phyloP scores from a whole-genome alignment of 1,140 invertebrate species.

The Gonioctena quinquepunctata region DNA sequence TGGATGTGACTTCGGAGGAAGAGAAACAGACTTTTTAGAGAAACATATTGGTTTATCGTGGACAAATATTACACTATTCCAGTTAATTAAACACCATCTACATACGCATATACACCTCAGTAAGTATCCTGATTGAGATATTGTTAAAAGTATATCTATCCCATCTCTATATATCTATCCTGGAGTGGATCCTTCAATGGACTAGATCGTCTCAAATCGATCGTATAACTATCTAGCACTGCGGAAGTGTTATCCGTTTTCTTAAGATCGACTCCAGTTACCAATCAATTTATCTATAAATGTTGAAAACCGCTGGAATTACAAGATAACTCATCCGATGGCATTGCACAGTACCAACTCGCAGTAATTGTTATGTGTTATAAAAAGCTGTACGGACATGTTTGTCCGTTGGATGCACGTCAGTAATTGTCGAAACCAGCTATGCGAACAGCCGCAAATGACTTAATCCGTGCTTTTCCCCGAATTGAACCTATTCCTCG shows the following conservation, averaged over 20 bases:
- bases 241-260: not conserved
- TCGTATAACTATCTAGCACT: not conserved
- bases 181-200: too few species aligned
- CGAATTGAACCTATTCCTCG: slow-evolving; percentile 32
- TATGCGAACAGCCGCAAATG: slow-evolving; percentile 44
- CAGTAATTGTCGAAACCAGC: slow-evolving; percentile 44
- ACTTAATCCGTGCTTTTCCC: slow-evolving; percentile 44
- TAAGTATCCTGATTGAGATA: too few species aligned
- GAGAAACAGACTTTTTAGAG: too few species aligned
- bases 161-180: too few species aligned
- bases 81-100: too few species aligned
- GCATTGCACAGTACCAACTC: slow-evolving; percentile 37
- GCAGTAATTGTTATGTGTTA: slow-evolving; percentile 45
- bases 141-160: too few species aligned
- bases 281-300: not conserved
- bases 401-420: slow-evolving; percentile 37
- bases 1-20: too few species aligned
- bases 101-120: too few species aligned
- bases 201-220: not conserved
- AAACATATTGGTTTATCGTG: too few species aligned
- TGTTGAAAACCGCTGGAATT: not conserved
- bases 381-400: slow-evolving; percentile 46
- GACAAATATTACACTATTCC: too few species aligned
- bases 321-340: slow-evolving; percentile 16
- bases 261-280: not conserved